Base-by-base conservation (phyloP, 92 coral and sea anemone genomes). In the Meandrina meandrites region DNA sequence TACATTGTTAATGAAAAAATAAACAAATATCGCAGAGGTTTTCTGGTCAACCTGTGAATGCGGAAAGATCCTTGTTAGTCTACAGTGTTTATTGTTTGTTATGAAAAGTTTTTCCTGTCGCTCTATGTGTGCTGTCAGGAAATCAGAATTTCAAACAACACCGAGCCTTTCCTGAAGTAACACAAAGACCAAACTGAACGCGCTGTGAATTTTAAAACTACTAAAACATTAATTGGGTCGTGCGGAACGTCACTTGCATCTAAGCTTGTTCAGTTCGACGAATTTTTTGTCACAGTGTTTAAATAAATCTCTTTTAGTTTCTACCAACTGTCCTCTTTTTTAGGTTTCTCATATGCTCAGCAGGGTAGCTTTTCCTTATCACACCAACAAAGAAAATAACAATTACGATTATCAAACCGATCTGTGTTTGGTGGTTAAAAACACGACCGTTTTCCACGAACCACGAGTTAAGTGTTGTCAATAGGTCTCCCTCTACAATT, bases 271-370 rank as follows among this genome's bases (percentile, higher is more conserved):
- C 7, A 17, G 40, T 34, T 58, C 9, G 16, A 60, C 32, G 51
- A 79, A n/a, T 57, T 36, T 68, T 77, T 30, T 28, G 78, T 45
- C 81, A 37, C 34, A n/a, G 8, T 18, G 81, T 36, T 36, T 3
- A 76, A 47, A 31, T 53, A 53, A 47, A 53, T 47, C 32, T 50
- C 32, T 77, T 22, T 47, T 69, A 77, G 45, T 75, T 37, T 54
- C n/a, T 0, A 85, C 75, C 88, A 85, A 78, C 88, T 85, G 82
- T 73, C 75, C 67, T 40, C 82, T 78, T 78, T 69, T 47, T 57
- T 31, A 36, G 18, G 42, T 28, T 85, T 85, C 82, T 76, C 88
- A 76, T 35, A 85, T 50, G 21, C 83, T 21, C 83, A 58, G 81
- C 81, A 42, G 81, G 87, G 81, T n/a, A 27, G 21, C 58, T n/a